Evolutionary conservation across 2,888 invertebrate species (phyloP).

Genomic region (Coleophora flavipennella): DNA sequence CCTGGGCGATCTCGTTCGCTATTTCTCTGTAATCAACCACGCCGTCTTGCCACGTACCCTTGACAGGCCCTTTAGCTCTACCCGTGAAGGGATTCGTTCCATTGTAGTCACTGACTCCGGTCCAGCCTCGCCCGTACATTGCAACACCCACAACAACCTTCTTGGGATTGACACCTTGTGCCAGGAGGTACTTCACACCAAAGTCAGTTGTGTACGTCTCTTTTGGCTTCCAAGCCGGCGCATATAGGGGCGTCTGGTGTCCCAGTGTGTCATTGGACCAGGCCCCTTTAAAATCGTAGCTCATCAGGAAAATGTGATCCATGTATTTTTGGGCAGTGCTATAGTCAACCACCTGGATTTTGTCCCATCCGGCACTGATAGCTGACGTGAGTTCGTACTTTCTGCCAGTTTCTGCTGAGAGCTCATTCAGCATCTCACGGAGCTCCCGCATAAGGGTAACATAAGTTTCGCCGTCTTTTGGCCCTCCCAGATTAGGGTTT

Average conservation of each 20-base stretch:
- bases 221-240: slow-evolving; percentile 55
- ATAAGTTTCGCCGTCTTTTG: slow-evolving; percentile 55
- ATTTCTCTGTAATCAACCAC: slow-evolving; percentile 64
- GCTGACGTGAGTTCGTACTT: slow-evolving; percentile 64
- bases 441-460: slow-evolving; percentile 57
- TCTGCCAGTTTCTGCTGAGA: slow-evolving; percentile 51
- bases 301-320: slow-evolving; percentile 67
- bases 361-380: slow-evolving; percentile 67
- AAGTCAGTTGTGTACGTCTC: slow-evolving; percentile 67
- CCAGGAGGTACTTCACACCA: slow-evolving; percentile 53
- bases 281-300: slow-evolving; percentile 64
- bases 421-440: slow-evolving; percentile 54
- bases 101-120: slow-evolving; percentile 49
- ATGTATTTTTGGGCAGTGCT: slow-evolving; percentile 59
- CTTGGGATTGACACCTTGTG: slow-evolving; percentile 60
- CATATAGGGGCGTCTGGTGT: slow-evolving; percentile 55
- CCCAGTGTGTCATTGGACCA: slow-evolving; percentile 65
- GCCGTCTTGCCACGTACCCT: slow-evolving; percentile 66
- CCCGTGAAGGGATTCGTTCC: slow-evolving; percentile 59
- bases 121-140: slow-evolving; percentile 67
- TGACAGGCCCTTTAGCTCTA: slow-evolving; percentile 55
- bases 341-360: slow-evolving; percentile 64
- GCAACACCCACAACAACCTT: slow-evolving; percentile 63
- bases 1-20: slow-evolving; percentile 51
- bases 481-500: slow-evolving; percentile 56